Evolutionary conservation across 2,888 invertebrate species (phyloP).

Genomic region (Cryptus armator): DNA sequence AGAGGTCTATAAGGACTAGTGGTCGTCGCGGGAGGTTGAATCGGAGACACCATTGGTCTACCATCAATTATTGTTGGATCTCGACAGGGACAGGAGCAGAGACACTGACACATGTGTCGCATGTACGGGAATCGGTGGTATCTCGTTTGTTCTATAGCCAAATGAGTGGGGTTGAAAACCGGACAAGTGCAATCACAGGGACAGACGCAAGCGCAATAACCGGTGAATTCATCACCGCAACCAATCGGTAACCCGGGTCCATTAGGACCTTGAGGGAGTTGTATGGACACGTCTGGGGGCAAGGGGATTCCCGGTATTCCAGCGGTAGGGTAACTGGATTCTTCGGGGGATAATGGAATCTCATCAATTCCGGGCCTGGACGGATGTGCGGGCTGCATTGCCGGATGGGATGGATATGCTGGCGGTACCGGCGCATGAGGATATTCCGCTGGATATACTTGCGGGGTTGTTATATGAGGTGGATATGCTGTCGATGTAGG

Average conservation of each 20-base stretch:
- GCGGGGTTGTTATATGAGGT: no score
- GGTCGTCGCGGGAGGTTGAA: not conserved
- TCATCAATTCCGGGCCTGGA: no score
- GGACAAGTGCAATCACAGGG: slow-evolving; percentile 59
- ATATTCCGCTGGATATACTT: not conserved
- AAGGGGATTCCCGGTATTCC: no score
- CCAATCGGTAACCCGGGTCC: slow-evolving; percentile 56
- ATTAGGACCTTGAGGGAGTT: slow-evolving; percentile 30
- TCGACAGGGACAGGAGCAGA: slow-evolving; percentile 65
- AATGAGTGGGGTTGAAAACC: not conserved
- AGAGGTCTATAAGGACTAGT: not conserved
- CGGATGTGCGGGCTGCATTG: not conserved
- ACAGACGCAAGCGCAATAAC: slow-evolving; percentile 47
- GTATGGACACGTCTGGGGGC: no score
- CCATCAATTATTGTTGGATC: not conserved
- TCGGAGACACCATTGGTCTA: not conserved
- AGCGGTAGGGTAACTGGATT: no score
- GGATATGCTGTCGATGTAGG: no score
- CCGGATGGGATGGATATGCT: slow-evolving; percentile 1
- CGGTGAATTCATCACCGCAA: slow-evolving; percentile 25
- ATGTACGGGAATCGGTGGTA: not conserved
- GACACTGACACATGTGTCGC: slow-evolving; percentile 44
- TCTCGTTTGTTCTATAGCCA: not conserved
- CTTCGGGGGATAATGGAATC: no score
- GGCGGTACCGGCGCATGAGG: slow-evolving; percentile 1